Conservation (phyloP, 2,888 invertebrate genomes). For the Caenorhabditis angaria region DNA sequence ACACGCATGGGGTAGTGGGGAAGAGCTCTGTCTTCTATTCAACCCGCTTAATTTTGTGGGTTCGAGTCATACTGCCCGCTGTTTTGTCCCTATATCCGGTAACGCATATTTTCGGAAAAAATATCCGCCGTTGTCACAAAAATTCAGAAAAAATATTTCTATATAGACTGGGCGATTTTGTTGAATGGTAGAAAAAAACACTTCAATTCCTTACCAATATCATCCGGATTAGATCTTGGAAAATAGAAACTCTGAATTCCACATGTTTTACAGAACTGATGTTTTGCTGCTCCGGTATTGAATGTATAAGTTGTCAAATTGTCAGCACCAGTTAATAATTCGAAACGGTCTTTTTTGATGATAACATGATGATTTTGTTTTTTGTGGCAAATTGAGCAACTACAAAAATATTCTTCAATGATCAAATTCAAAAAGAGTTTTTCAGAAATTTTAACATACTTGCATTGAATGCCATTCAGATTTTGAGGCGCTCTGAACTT, state of each 20-base stretch:
- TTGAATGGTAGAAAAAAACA: too few species aligned
- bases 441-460: slow-evolving; percentile 39
- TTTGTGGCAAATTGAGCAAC: slow-evolving; percentile 76
- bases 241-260: slow-evolving; percentile 76
- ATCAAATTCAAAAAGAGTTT: neutral
- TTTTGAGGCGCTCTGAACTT: slow-evolving; percentile 46
- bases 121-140: too few species aligned
- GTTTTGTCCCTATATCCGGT: too few species aligned
- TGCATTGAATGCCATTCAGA: slow-evolving; percentile 55
- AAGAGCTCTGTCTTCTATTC: too few species aligned
- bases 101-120: too few species aligned
- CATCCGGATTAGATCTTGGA: slow-evolving; percentile 76
- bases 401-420: slow-evolving; percentile 58
- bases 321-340: slow-evolving; percentile 61
- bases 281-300: slow-evolving; percentile 56
- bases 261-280: slow-evolving; percentile 71
- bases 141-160: neutral
- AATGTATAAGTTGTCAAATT: slow-evolving; percentile 55
- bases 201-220: slow-evolving; percentile 73
- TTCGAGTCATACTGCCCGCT: too few species aligned
- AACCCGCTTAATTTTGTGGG: too few species aligned
- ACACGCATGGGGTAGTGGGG: too few species aligned
- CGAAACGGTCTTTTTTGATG: slow-evolving; percentile 74
- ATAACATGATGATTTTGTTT: slow-evolving; percentile 76
- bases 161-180: too few species aligned